Percentiles rank a stretch among this genome's conserved stretches.
These are phyloP conservation scores for Eurosta solidaginis DNA, from an alignment of 1,140 invertebrate species.

Conservation along the genomic window DNA sequence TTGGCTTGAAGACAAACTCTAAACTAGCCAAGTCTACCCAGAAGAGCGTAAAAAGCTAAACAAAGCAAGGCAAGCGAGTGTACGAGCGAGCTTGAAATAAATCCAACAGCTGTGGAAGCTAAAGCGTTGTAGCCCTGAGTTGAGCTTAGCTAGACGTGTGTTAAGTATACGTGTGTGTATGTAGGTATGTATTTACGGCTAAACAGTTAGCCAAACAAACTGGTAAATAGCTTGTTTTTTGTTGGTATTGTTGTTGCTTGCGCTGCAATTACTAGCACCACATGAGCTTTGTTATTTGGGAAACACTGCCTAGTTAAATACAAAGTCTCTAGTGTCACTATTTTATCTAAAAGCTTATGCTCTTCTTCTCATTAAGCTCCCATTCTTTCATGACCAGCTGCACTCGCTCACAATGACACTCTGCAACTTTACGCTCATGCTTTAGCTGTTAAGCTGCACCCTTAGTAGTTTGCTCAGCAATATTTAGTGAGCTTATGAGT, in stretches of 20 bases:
- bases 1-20: too few relatives aligned
- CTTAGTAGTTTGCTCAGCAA: too few relatives aligned
- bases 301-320: not conserved
- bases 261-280: not conserved
- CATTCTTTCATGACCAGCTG: too few relatives aligned
- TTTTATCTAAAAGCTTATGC: too few relatives aligned
- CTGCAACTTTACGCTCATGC: too few relatives aligned
- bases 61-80: not conserved
- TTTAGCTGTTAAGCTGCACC: too few relatives aligned
- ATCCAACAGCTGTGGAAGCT: not conserved
- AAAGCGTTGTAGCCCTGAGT: not conserved
- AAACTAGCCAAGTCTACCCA: too few relatives aligned
- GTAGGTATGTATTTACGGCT: not conserved
- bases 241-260: not conserved
- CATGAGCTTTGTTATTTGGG: not conserved
- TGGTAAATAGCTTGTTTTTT: not conserved
- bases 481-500: too few relatives aligned
- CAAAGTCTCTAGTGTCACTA: not conserved
- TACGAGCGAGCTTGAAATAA: not conserved
- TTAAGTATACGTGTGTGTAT: too few relatives aligned
- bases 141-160: too few relatives aligned
- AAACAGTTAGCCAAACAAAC: not conserved
- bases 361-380: not conserved
- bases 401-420: too few relatives aligned
- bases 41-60: not conserved